These are phyloP conservation scores for Melanchra persicariae DNA, from an alignment of 2,888 invertebrate genomes.

Conservation along the genomic window DNA sequence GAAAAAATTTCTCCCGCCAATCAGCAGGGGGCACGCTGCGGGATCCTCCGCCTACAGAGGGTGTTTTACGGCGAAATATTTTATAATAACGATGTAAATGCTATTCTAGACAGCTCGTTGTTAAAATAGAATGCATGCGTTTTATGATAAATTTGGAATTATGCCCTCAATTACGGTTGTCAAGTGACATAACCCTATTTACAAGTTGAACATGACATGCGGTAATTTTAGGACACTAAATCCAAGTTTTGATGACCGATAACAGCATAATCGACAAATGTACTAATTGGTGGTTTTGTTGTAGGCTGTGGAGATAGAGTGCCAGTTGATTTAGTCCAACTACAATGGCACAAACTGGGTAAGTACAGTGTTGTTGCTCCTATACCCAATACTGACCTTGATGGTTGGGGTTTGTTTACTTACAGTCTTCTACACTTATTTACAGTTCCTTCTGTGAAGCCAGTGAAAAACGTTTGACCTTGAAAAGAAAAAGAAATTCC, in stretches of 20 bases:
- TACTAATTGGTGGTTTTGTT: conserved; percentile 75
- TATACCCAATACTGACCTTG: conserved; percentile 79
- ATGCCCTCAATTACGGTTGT: conserved; percentile 83
- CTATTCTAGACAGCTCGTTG: conserved; percentile 64
- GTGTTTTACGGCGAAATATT: conserved; percentile 70
- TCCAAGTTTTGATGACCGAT: conserved; percentile 71
- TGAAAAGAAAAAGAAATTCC: conserved; percentile 87
- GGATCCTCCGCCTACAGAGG: conserved; percentile 72
- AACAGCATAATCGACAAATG: conserved; percentile 59
- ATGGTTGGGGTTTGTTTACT: conserved; percentile 79
- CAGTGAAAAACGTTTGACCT: conserved; percentile 81
- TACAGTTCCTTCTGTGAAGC: conserved; percentile 84
- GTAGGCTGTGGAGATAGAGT: conserved; percentile 77
- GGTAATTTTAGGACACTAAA: conserved; percentile 84
- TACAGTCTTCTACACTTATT: conserved; percentile 72
- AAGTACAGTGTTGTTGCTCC: conserved; percentile 76
- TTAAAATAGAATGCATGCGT: conserved; percentile 66
- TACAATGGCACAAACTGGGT: conserved; percentile 88
- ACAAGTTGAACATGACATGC: conserved; percentile 88
- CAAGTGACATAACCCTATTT: conserved; percentile 91
- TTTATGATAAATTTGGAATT: conserved; percentile 75
- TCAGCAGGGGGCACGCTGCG: conserved; percentile 89
- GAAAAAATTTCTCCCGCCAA: conserved; percentile 88
- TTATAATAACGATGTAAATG: conserved; percentile 59
- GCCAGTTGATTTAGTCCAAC: conserved; percentile 75